Evolutionary conservation across 2,888 invertebrate species (phyloP), one percentile per base, ranked within the genome.

Genomic region (Pilophorus perplexus): DNA sequence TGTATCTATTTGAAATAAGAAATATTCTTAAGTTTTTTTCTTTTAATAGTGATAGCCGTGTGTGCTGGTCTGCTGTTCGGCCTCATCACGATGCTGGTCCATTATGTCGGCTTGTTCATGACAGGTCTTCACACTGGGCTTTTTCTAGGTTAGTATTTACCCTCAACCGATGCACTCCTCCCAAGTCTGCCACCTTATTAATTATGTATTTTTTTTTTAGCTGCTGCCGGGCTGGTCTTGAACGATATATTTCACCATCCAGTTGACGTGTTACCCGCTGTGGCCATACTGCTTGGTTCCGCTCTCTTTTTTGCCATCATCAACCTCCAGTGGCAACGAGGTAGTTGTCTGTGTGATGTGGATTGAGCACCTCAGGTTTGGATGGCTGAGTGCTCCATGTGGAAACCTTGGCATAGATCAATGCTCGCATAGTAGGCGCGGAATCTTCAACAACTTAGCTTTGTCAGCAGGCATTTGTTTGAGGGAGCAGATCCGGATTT

Each of bases 51-150:
- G 67, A 86, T 88, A 52, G 84, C 88, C 0, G 75, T 88, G 18
- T 84, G 85, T 66, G 88, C 88, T 23, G 90, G 90, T 10, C 78
- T 89, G 20, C 79, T 90, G 42, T 87, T 88, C 74, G 90, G 90
- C 12, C 82, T 89, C 68, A 87, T 90, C 74, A 89, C 89, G 10
- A 88, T 88, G 86, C 80, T 90, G 74, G 88, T 90, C 67, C 88
- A 88, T 75, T 89, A 89, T 75, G 87, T 89, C 38, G 89, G 89
- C 3, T 82, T 90, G 66, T 90, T 90, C 78, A 85, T 89, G 82
- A 86, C 87, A 20, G 90, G 90, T 33, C 84, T 90, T 73, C 88
- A 89, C 75, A 85, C 88, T 0, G 90, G 90, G 20, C 77, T 88
- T 16, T 79, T 86, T 14, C 42, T 65, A 68, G 62, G 62, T 62